Conservation (phyloP, 2,888 invertebrate genomes). For the Branchipolynoe longqiensis region DNA sequence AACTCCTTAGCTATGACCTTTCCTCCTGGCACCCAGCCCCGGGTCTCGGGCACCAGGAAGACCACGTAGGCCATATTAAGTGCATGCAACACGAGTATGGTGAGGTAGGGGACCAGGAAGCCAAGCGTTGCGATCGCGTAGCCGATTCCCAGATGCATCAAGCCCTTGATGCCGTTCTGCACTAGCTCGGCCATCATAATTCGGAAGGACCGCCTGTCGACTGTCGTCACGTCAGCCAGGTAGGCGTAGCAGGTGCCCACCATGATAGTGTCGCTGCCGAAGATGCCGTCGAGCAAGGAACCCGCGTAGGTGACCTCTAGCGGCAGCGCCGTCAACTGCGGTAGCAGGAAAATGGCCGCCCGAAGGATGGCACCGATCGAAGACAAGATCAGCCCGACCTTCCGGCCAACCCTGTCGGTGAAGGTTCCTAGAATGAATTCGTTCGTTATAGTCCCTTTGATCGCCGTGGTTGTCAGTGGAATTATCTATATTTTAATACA, state of each 20-base stretch:
- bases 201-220: neutral
- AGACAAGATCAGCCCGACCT: constrained; percentile 1
- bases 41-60: constrained; percentile 18
- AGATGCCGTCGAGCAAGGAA: constrained; percentile 10
- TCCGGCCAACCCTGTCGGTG: neutral
- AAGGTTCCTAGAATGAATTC: constrained; percentile 1
- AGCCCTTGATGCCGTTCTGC: constrained; percentile 19
- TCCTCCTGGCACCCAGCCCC: neutral
- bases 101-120: neutral
- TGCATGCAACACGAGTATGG: neutral
- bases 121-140: constrained; percentile 33
- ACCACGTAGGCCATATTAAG: neutral
- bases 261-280: constrained; percentile 11
- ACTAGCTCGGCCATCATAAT: constrained; percentile 17
- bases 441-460: too few relatives aligned
- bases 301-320: constrained; percentile 28
- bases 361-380: neutral
- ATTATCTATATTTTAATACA: too few relatives aligned
- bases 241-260: constrained; percentile 30
- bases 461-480: too few relatives aligned
- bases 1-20: neutral
- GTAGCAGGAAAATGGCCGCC: neutral
- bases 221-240: constrained; percentile 13
- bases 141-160: neutral
- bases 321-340: constrained; percentile 12